phyloP scores from a whole-genome alignment of 2,888 invertebrate species.

The Ochlodes sylvanus region DNA sequence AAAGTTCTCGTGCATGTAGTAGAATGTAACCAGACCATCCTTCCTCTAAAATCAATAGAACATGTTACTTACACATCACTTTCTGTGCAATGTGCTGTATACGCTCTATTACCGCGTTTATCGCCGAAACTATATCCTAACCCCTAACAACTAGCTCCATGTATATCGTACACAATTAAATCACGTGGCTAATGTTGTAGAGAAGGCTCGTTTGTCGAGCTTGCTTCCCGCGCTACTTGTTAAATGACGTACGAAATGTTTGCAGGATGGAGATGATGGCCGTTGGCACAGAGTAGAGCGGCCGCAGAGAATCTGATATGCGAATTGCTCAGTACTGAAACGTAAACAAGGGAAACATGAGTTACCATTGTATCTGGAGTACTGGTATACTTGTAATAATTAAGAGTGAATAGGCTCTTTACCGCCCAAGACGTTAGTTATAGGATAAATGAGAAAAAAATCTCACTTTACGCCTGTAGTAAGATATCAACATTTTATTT shows the following conservation, averaged over 20 bases:
- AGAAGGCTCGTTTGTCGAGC: slow-evolving; percentile 47
- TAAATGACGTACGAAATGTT: slow-evolving; percentile 38
- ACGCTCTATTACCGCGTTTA: not conserved
- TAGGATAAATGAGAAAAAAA: no score
- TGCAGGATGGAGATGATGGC: slow-evolving; percentile 32
- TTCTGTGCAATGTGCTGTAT: not conserved
- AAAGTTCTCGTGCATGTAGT: no score
- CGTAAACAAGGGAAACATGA: no score
- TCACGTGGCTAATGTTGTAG: slow-evolving; percentile 67
- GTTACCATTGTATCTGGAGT: no score
- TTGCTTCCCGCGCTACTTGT: slow-evolving; percentile 36
- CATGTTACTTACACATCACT: no score
- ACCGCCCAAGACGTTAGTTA: no score
- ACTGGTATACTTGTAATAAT: no score
- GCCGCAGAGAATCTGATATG: not conserved
- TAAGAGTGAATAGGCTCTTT: no score
- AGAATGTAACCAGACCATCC: no score
- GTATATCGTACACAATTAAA: slow-evolving; percentile 55
- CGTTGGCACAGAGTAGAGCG: slow-evolving; percentile 9
- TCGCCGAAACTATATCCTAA: not conserved
- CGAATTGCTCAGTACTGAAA: not conserved
- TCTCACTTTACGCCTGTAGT: no score
- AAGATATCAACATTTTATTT: no score
- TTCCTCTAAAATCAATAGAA: no score
- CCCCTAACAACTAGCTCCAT: slow-evolving; percentile 14